Percentiles rank a stretch among this genome's conserved stretches.
These are phyloP conservation scores for Diplolepis rosae DNA, from an alignment of 2,888 invertebrate genomes.

Conservation along the genomic window DNA sequence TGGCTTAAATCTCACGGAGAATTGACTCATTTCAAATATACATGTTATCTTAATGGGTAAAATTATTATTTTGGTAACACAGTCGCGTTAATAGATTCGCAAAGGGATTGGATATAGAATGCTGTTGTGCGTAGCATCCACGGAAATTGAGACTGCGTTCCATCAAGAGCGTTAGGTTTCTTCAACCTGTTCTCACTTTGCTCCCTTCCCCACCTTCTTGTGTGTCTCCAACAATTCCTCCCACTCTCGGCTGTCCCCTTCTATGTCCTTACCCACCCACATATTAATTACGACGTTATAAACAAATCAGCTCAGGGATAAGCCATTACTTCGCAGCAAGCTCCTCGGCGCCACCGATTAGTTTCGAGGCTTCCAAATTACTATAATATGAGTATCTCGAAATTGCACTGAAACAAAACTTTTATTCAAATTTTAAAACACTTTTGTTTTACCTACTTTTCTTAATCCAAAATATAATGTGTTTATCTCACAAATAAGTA, in stretches of 20 bases:
- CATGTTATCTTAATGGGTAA: neutral
- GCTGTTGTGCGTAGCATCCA: conserved; percentile 21
- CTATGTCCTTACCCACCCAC: conserved; percentile 25
- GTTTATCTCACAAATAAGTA: too few species aligned
- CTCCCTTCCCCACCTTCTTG: conserved; percentile 17
- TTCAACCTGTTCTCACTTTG: conserved; percentile 30
- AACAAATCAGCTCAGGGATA: conserved; percentile 32
- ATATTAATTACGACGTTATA: conserved; percentile 32
- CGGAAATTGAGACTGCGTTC: conserved; percentile 27
- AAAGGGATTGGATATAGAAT: neutral
- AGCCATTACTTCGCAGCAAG: conserved; percentile 17
- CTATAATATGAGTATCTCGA: neutral
- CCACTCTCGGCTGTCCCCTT: neutral
- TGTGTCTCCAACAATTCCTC: conserved; percentile 25
- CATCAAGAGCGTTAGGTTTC: conserved; percentile 21
- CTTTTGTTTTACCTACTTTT: too few species aligned
- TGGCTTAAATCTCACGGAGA: neutral
- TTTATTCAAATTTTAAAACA: too few species aligned
- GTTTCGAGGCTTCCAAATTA: conserved; percentile 1
- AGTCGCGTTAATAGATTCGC: neutral
- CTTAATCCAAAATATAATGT: too few species aligned
- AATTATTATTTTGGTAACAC: neutral
- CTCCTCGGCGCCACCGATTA: neutral
- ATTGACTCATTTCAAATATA: neutral
- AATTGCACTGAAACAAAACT: too few species aligned